These are phyloP conservation scores for Thymelicus sylvestris DNA, from an alignment of 2,888 invertebrate species.

Conservation along the genomic window DNA sequence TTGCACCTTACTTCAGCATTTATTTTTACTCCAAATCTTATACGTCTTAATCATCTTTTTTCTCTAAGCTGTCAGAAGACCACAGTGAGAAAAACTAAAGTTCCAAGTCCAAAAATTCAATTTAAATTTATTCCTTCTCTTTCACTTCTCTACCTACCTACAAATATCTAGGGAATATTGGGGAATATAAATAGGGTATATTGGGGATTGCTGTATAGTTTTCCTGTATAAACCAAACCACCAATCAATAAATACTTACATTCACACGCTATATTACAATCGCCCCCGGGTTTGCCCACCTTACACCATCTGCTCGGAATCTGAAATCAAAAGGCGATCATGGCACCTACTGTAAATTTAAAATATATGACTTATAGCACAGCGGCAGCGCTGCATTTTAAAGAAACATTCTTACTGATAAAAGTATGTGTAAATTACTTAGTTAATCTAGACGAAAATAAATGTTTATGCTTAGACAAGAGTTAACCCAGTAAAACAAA, in stretches of 20 bases:
- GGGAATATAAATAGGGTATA: no score
- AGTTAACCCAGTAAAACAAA: background rate
- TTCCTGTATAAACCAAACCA: background rate
- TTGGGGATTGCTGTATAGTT: no score
- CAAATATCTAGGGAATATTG: no score
- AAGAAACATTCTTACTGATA: background rate
- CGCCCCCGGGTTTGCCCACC: conserved; percentile 70
- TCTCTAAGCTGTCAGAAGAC: no score
- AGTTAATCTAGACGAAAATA: background rate
- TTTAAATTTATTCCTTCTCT: no score
- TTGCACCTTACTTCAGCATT: no score
- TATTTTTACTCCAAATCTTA: no score
- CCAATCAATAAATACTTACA: conserved; percentile 56
- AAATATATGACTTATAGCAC: conserved; percentile 3
- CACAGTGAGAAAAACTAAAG: no score
- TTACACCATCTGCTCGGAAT: conserved; percentile 76
- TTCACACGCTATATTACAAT: conserved; percentile 75
- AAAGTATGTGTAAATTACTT: background rate
- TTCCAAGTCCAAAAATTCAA: no score
- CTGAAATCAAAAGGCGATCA: conserved; percentile 50
- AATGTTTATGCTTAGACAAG: background rate
- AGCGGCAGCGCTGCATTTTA: background rate
- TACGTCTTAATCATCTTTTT: no score
- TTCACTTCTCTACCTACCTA: no score
- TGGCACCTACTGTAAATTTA: background rate